These are phyloP conservation scores for Callitettix versicolor DNA, from an alignment of 1,140 invertebrate genomes.

Conservation along the genomic window DNA sequence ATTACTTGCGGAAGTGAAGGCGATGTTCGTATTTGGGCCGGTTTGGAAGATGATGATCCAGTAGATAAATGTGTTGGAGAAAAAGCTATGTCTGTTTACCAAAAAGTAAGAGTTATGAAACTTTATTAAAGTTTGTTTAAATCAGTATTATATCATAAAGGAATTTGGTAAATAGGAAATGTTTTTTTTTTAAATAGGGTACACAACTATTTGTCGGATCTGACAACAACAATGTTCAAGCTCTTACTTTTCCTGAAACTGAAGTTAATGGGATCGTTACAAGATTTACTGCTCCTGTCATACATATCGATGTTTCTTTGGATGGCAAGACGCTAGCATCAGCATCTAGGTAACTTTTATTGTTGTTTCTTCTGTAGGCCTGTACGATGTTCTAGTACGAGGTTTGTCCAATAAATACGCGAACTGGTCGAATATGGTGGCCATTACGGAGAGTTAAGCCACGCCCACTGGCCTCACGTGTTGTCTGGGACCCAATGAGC, in stretches of 20 bases:
- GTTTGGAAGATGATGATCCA: conserved; percentile 78
- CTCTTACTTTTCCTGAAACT: conserved; percentile 68
- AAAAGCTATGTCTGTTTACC: conserved; percentile 51
- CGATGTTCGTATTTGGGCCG: conserved; percentile 79
- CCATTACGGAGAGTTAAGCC: too few species aligned
- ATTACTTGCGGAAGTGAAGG: conserved; percentile 86
- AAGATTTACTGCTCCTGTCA: conserved; percentile 75
- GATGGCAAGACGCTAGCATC: conserved; percentile 46
- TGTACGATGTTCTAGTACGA: too few species aligned
- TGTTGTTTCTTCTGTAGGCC: too few species aligned
- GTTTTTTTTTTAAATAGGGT: conserved; percentile 44
- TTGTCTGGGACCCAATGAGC: too few species aligned
- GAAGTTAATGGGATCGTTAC: conserved; percentile 75
- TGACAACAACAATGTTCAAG: conserved; percentile 75
- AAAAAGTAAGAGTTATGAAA: conserved; percentile 37
- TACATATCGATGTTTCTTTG: conserved; percentile 52
- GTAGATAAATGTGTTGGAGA: conserved; percentile 74
- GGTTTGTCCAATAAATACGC: too few species aligned
- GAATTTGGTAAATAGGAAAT: not conserved
- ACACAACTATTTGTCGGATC: conserved; percentile 67
- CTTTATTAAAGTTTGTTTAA: not conserved
- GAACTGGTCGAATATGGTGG: too few species aligned
- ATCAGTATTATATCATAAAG: not conserved
- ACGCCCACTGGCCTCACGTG: too few species aligned
- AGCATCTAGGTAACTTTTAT: conserved; percentile 52